Evolutionary conservation across 2,797 vertebrate species (phyloP).

Genomic region (Miichthys miiuy): DNA sequence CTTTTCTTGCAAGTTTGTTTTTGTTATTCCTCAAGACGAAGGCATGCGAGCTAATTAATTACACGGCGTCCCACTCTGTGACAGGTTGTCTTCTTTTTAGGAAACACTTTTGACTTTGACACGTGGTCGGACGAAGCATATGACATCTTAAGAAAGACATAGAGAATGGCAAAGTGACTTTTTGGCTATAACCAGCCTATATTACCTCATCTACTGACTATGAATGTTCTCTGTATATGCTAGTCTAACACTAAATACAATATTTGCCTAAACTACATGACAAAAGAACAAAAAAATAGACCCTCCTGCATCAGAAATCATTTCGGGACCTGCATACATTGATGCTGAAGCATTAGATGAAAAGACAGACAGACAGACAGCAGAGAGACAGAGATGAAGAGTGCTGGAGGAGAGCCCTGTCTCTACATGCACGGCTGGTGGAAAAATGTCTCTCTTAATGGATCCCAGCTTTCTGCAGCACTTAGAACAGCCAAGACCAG

Average conservation of each 20-base stretch:
- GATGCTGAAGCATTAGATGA: slow-evolving; percentile 54
- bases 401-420: slow-evolving; percentile 74
- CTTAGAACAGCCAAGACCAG: slow-evolving; percentile 67
- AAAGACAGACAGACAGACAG: slow-evolving; percentile 55
- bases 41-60: background rate
- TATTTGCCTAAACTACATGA: slow-evolving; percentile 9
- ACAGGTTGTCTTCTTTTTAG: background rate
- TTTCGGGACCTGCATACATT: background rate
- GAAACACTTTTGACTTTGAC: background rate
- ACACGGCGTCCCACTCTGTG: background rate
- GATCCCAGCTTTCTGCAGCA: slow-evolving; percentile 79
- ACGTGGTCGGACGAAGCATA: background rate
- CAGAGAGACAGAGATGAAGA: slow-evolving; percentile 64
- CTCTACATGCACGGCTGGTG: slow-evolving; percentile 79
- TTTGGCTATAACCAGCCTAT: background rate
- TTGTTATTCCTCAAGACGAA: background rate
- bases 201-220: background rate
- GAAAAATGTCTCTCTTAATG: slow-evolving; percentile 84
- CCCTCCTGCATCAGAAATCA: slow-evolving; percentile 11
- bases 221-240: background rate
- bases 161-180: background rate
- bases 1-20: background rate
- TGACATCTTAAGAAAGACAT: background rate
- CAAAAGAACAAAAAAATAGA: background rate
- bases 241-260: background rate